These are phyloP conservation scores for Miniopterus natalensis DNA, from an alignment of 2,113 vertebrate genomes.

Conservation along the genomic window DNA sequence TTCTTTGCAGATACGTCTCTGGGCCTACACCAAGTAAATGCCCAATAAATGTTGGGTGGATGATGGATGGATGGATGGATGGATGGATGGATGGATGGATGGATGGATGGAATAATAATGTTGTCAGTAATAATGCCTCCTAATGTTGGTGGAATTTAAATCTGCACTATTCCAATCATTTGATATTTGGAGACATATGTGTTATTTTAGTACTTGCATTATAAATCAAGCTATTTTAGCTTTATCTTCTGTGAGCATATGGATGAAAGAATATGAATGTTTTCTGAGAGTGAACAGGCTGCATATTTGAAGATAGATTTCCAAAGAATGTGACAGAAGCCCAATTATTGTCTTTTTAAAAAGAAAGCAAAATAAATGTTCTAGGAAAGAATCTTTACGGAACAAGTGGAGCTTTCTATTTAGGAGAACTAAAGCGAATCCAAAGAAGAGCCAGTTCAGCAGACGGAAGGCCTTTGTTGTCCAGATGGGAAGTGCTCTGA, in stretches of 20 bases:
- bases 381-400: slow-evolving; percentile 73
- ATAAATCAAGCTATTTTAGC: slow-evolving; percentile 69
- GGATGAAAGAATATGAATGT: slow-evolving; percentile 69
- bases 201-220: slow-evolving; percentile 69
- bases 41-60: background rate
- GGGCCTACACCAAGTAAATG: background rate
- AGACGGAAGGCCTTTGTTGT: background rate
- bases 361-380: slow-evolving; percentile 80
- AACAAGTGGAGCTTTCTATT: slow-evolving; percentile 61
- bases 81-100: background rate
- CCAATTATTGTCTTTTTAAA: slow-evolving; percentile 74
- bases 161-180: slow-evolving; percentile 33
- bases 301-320: slow-evolving; percentile 69
- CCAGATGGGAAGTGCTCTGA: background rate
- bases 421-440: slow-evolving; percentile 56
- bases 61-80: too few relatives aligned
- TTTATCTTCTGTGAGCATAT: slow-evolving; percentile 77
- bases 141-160: slow-evolving; percentile 57
- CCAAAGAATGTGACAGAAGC: slow-evolving; percentile 76
- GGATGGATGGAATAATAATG: background rate
- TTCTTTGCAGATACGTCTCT: background rate
- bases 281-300: slow-evolving; percentile 65
- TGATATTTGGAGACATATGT: slow-evolving; percentile 52
- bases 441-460: background rate
- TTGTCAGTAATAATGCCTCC: slow-evolving; percentile 57